These are phyloP conservation scores for Sterrhoptilus dennistouni DNA, from an alignment of 2,113 vertebrate species.

Conservation along the genomic window DNA sequence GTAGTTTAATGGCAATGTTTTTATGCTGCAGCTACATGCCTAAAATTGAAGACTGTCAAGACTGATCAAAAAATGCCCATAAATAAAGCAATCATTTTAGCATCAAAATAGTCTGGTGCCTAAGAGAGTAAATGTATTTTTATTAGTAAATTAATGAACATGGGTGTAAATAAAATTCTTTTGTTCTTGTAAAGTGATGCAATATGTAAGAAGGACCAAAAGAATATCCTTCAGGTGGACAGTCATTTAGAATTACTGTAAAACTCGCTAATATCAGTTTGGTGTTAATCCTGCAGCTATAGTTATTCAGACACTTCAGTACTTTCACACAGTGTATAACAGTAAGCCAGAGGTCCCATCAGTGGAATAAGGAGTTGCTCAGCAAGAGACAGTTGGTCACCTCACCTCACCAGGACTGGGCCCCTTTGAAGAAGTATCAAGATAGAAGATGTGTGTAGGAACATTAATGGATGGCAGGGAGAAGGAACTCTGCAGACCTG, in stretches of 20 bases:
- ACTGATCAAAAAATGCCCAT: neutral
- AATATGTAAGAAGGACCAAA: neutral
- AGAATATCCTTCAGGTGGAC: neutral
- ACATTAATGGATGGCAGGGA: no score
- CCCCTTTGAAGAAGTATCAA: neutral
- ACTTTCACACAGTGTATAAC: neutral
- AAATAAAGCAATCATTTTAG: neutral
- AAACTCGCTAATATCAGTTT: neutral
- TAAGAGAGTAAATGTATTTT: neutral
- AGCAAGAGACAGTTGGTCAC: neutral
- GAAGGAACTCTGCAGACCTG: no score
- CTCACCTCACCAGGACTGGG: neutral
- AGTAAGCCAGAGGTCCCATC: neutral
- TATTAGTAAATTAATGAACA: neutral
- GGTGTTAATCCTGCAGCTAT: neutral
- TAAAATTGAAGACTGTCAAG: neutral
- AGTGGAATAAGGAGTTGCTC: neutral
- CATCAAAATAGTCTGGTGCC: neutral
- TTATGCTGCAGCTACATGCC: neutral
- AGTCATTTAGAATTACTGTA: neutral
- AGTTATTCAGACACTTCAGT: neutral
- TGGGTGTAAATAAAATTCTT: neutral
- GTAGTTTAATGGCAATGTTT: neutral
- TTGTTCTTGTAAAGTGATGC: neutral
- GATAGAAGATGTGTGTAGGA: neutral